Percentiles rank a stretch among this genome's conserved stretches.
Conservation (phyloP, 2,113 vertebrate species). For the Pelodiscus sinensis region DNA sequence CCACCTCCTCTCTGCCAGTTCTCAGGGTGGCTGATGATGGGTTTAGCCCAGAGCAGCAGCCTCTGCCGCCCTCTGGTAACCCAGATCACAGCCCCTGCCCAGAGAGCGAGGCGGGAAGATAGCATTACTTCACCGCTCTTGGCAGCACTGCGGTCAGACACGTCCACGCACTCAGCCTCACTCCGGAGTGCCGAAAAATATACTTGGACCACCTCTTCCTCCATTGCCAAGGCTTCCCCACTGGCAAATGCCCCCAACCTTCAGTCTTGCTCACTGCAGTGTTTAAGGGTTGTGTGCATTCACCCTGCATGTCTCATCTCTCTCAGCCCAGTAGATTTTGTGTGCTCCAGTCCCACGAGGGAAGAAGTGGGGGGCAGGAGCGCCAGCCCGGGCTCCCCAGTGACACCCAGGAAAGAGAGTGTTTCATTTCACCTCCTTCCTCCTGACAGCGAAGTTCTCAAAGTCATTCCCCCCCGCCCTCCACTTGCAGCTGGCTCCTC, state of each 20-base stretch:
- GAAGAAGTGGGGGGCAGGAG: no score
- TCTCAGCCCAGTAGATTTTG: background rate
- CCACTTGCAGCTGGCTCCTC: background rate
- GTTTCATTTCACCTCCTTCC: background rate
- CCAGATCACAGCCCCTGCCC: background rate
- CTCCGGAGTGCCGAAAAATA: constrained; percentile 57
- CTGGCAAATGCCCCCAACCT: constrained; percentile 63
- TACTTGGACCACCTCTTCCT: constrained; percentile 12
- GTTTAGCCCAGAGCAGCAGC: background rate
- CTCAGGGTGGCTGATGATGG: background rate
- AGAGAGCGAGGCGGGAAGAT: constrained; percentile 33
- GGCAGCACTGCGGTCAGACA: constrained; percentile 12
- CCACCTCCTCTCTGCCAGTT: background rate
- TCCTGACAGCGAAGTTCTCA: background rate
- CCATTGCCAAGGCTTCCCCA: accelerated
- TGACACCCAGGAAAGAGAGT: accelerated
- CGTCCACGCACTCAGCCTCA: constrained; percentile 42
- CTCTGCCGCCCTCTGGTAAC: constrained; percentile 3
- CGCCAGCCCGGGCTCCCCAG: no score
- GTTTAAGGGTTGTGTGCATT: constrained; percentile 58
- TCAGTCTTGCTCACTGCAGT: constrained; percentile 22
- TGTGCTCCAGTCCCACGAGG: no score
- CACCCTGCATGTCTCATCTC: constrained; percentile 47
- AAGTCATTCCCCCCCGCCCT: background rate
- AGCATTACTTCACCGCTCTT: constrained; percentile 47